Evolutionary conservation across 2,113 vertebrate species (phyloP), one percentile per base, ranked within the genome.

Genomic region (Proterorhinus semilunaris): DNA sequence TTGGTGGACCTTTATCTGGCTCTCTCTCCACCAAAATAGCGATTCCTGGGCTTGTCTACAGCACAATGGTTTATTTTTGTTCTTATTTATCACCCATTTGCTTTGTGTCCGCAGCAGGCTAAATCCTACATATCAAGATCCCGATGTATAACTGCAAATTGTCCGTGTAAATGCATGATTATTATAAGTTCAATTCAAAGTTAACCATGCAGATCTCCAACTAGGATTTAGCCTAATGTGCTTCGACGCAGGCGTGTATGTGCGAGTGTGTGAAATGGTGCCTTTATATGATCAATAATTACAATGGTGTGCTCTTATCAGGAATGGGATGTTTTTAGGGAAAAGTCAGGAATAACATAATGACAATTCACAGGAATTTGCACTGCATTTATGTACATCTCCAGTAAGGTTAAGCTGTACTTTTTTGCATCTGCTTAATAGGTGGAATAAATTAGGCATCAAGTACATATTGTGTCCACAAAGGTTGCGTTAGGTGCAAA

Each of bases 161-260:
- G 79, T 74, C 71, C 63, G 77, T 75, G 68, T 59, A 76, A 84
- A 71, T 83, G 85, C 88, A 87, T 86, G 85, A 36, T 36, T 36
- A 68, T 80, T 85, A 81, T 75, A 54, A 50, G 48, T 71, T 48
- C 49, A 78, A 81, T 81, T 75, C 75, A 57, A 79, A 64, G 65
- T 81, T 72, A 75, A 48, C 50, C 63, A 66, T 76, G 49, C 64
- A 54, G 75, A 81, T 82, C 74, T 82, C 65, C 17, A 62, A 16
- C 53, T 17, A 67, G 80, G 80, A 83, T 81, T 75, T 47, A 58
- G 71, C 66, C 68, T 10, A 6, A 67, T 55, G 51, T 65, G 65
- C 65, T 17, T 73, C 68, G 74, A 59, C 46, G 50, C 17, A 8
- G 42, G 36, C 12, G 46, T 76, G 49, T 69, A 58, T 75, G 59